Conservation (phyloP, 2,888 invertebrate species). For the Tubulanus polymorphus region DNA sequence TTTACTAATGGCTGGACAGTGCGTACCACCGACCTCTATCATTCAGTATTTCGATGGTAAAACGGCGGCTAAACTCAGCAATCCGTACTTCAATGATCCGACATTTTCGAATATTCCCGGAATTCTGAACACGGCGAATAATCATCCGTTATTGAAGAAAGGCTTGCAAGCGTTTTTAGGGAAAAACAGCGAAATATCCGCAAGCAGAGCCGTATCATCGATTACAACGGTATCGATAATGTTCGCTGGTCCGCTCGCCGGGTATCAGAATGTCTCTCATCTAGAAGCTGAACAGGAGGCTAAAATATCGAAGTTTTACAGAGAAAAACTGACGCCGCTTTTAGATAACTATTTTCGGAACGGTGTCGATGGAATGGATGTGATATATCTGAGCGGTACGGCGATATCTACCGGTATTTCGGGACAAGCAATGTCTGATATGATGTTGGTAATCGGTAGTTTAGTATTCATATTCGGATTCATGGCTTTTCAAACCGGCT, state of each 20-base stretch:
- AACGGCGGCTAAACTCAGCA: conserved; percentile 12
- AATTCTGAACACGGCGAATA: conserved; percentile 18
- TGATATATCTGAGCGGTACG: conserved; percentile 12
- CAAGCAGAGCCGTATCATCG: background rate
- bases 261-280: conserved; percentile 2
- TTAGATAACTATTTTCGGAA: conserved; percentile 3
- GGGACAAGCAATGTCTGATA: conserved; percentile 15
- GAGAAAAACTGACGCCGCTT: conserved; percentile 3
- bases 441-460: conserved; percentile 21
- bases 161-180: conserved; percentile 19
- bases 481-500: conserved; percentile 21
- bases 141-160: conserved; percentile 10
- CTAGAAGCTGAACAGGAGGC: background rate
- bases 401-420: conserved; percentile 12
- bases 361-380: conserved; percentile 6
- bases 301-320: conserved; percentile 10
- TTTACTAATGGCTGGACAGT: conserved; percentile 9
- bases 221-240: conserved; percentile 13
- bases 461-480: conserved; percentile 23
- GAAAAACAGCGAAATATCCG: conserved; percentile 13
- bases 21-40: conserved; percentile 18
- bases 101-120: conserved; percentile 18
- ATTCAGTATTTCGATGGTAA: conserved; percentile 25
- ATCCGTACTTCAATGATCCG: conserved; percentile 23
- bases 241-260: conserved; percentile 17